Conservation (phyloP, 1,140 invertebrate genomes). For the Scaptomyza graminum region DNA sequence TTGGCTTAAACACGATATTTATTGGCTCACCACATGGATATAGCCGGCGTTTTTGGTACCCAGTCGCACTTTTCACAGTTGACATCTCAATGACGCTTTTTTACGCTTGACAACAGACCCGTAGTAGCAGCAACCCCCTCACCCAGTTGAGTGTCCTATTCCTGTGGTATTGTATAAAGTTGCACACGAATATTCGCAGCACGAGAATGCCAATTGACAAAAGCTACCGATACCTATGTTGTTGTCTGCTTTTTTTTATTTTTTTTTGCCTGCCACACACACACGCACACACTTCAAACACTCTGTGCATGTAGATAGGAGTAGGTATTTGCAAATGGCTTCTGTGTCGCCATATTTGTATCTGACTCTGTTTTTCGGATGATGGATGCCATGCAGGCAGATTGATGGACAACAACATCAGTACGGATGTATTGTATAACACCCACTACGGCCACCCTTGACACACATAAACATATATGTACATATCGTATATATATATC, state of each 20-base stretch:
- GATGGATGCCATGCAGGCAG: constrained; percentile 64
- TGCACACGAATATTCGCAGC: constrained; percentile 12
- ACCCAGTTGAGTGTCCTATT: not conserved
- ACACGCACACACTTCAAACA: not conserved
- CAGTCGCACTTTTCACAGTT: constrained; percentile 71
- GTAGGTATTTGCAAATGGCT: constrained; percentile 69
- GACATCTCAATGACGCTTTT: constrained; percentile 72
- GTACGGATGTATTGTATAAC: constrained; percentile 48
- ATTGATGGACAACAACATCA: constrained; percentile 47
- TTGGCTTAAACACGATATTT: constrained; percentile 81
- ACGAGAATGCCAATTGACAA: constrained; percentile 56
- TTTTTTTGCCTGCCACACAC: not conserved
- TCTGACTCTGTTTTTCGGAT: constrained; percentile 59
- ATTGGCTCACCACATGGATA: constrained; percentile 69
- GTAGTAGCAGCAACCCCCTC: constrained; percentile 7
- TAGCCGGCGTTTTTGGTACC: constrained; percentile 7
- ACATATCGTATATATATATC: not conserved
- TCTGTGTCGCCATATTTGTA: constrained; percentile 67
- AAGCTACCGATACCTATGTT: constrained; percentile 37
- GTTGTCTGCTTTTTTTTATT: constrained; percentile 12
- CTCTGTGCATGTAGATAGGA: not conserved
- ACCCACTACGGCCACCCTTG: not conserved
- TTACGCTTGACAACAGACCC: constrained; percentile 49
- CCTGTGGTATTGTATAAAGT: not conserved
- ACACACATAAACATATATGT: not conserved